Evolutionary conservation across 2,797 vertebrate genomes (phyloP).

Genomic region (Taenioides sp.): DNA sequence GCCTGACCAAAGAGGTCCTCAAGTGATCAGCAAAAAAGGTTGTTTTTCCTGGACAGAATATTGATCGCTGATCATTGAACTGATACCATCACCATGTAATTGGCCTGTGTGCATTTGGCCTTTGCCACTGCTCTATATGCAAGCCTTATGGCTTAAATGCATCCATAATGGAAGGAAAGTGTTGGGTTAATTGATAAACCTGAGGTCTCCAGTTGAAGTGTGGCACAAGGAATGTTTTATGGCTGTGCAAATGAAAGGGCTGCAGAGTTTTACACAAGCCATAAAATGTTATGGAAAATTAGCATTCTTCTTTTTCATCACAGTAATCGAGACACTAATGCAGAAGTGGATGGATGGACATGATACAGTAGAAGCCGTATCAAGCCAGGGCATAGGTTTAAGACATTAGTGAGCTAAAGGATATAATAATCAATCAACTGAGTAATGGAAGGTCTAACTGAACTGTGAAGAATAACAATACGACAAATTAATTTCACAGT

Average conservation of each 20-base stretch:
- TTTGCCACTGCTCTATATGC: constrained; percentile 48
- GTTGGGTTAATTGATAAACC: constrained; percentile 78
- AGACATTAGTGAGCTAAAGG: constrained; percentile 5
- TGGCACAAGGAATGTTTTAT: constrained; percentile 72
- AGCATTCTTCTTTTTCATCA: constrained; percentile 54
- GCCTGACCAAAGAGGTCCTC: constrained; percentile 19
- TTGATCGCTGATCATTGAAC: constrained; percentile 50
- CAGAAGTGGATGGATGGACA: constrained; percentile 29
- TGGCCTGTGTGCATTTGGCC: constrained; percentile 32
- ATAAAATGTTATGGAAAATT: constrained; percentile 80
- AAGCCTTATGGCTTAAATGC: constrained; percentile 53
- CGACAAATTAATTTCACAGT: not conserved
- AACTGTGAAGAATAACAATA: constrained; percentile 11
- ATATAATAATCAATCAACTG: constrained; percentile 32
- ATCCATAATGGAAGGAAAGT: constrained; percentile 67
- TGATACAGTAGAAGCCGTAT: constrained; percentile 32
- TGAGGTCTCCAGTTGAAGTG: constrained; percentile 60
- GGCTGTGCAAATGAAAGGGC: constrained; percentile 74
- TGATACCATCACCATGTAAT: constrained; percentile 46
- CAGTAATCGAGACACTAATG: constrained; percentile 55
- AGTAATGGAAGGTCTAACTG: constrained; percentile 40
- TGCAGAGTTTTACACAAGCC: constrained; percentile 74
- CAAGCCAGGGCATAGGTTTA: constrained; percentile 28
- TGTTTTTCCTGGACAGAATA: constrained; percentile 31
- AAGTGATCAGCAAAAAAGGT: not conserved